phyloP scores from a whole-genome alignment of 2,113 vertebrate genomes.

The Siniperca knerii region DNA sequence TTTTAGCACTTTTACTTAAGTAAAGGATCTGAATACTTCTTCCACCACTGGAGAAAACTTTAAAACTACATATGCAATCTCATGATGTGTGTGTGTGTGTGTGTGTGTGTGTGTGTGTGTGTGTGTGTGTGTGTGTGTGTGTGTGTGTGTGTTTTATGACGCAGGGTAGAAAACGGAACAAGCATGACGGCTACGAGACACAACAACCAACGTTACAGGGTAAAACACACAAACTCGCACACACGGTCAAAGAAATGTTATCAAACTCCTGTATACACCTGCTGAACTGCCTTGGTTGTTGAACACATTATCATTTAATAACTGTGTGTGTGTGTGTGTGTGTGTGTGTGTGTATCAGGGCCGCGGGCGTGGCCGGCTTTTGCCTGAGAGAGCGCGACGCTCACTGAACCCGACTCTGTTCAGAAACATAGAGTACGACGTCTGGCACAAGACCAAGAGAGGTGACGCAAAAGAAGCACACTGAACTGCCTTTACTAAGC shows the following conservation, averaged over 20 bases:
- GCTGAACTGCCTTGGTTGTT: background rate
- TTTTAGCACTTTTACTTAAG: no score
- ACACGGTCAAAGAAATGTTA: no score
- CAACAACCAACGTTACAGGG: slow-evolving; percentile 4
- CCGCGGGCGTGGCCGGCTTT: slow-evolving; percentile 70
- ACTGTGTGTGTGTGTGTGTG: slow-evolving; percentile 3
- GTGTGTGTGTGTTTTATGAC: background rate
- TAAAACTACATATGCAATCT: no score
- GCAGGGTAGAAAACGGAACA: slow-evolving; percentile 46
- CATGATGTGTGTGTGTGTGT: no score
- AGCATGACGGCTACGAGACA: slow-evolving; percentile 13
- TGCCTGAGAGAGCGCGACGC: slow-evolving; percentile 87
- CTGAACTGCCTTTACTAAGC: background rate
- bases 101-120: no score
- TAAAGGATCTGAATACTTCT: no score
- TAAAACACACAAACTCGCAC: slow-evolving; percentile 13
- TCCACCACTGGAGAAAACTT: no score
- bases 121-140: no score
- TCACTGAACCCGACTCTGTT: slow-evolving; percentile 90
- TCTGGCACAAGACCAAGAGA: slow-evolving; percentile 91
- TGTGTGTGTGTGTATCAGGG: slow-evolving; percentile 59
- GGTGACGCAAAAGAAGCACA: slow-evolving; percentile 75
- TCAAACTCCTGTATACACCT: background rate
- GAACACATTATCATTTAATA: background rate
- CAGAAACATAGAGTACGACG: slow-evolving; percentile 93